Conservation (phyloP, 2,888 invertebrate species). For the Lithophane socia region DNA sequence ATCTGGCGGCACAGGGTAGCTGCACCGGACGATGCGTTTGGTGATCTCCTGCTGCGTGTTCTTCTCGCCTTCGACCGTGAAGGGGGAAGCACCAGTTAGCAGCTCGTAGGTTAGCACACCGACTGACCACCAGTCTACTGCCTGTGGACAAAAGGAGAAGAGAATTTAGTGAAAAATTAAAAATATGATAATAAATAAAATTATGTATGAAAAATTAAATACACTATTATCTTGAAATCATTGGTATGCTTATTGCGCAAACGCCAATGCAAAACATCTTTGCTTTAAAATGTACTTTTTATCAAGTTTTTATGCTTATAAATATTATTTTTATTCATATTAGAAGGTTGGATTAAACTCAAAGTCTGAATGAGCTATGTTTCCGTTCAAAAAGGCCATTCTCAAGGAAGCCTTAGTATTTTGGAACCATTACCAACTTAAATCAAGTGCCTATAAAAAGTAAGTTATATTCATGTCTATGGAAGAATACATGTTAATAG, state of each 20-base stretch:
- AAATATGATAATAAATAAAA: not conserved
- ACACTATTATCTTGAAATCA: not conserved
- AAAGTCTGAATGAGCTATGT: not conserved
- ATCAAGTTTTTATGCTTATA: not conserved
- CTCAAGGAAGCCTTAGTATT: not conserved
- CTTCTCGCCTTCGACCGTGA: conserved; percentile 98
- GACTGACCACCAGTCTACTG: conserved; percentile 99
- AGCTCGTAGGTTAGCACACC: conserved; percentile 99
- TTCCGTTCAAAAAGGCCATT: not conserved
- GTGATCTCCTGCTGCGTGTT: conserved; percentile 99
- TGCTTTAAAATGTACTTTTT: not conserved
- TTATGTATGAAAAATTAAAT: not conserved
- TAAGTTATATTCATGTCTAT: not conserved
- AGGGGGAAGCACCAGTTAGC: conserved; percentile 98
- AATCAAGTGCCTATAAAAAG: not conserved
- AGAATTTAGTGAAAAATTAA: conserved; percentile 12
- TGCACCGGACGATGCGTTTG: conserved; percentile 95
- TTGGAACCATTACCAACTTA: not conserved
- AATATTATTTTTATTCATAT: not conserved
- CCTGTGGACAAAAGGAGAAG: conserved; percentile 89
- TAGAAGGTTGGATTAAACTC: not conserved
- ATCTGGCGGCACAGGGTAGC: conserved; percentile 96
- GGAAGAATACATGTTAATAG: too few species aligned
- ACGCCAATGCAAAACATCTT: not conserved
- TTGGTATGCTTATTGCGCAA: not conserved